Base-by-base conservation (phyloP, 2,797 vertebrate species). In the Garrulus glandarius region DNA sequence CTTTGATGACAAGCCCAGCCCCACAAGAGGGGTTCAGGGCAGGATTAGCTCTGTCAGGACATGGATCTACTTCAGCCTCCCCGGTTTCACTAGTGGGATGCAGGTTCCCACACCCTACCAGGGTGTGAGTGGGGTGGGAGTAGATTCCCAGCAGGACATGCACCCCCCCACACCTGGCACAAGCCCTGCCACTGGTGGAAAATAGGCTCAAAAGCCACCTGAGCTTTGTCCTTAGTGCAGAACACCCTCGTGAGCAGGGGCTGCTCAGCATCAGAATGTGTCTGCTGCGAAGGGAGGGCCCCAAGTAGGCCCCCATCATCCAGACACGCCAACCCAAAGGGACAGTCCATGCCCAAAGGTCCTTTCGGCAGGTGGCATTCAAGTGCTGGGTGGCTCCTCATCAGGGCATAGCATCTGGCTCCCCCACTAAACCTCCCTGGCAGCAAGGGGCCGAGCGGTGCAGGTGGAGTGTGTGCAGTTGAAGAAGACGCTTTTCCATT, bases 271-370 rank as follows among this genome's bases (percentile, higher is more conserved):
- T 64, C 77, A 11, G 3, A 14, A 3, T 5, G 26, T 56, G 27
- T 32, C 57, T n/a, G 27, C 71, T 37, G 57, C 53, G 1, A 44
- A 77, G 59, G 84, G 46, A 80, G 65, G 30, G 78, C 43, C 49
- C 32, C 12, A 1, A 1, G 63, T 11, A 24, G 72, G 30, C 16
- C 68, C 60, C 30, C 9, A 0, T 39, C 43, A 44, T 22, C 65
- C 83, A 15, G 47, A 50, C 4, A 1, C 15, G 36, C 67, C 34
- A 2, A 4, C 36, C 44, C 39, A 22, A 21, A 39, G 70, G 79
- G 19, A 5, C 59, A 14, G 0, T 9, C 32, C 0, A 0, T 70
- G 81, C 77, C 84, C 39, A 9, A 2, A 47, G 34, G 34, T n/a
- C 41, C 1, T 68, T 44, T 18, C 0, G 26, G 50, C 32, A 19